Evolutionary conservation across 2,113 vertebrate genomes (phyloP), one percentile per base, ranked within the genome.

Genomic region (Sinocyclocheilus maitianheensis): DNA sequence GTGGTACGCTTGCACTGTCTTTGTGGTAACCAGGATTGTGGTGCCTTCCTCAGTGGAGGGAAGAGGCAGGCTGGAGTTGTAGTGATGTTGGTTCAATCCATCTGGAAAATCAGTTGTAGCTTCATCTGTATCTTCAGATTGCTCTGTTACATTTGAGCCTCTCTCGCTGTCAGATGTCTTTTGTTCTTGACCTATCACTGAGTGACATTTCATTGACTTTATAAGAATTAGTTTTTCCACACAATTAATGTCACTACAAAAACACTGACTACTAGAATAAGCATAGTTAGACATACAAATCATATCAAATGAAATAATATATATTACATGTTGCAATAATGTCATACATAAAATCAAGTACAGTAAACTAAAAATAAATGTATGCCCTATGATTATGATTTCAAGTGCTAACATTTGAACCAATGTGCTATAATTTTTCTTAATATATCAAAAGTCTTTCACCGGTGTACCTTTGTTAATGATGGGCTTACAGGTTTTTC

Each of bases 1-100:
- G 78, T 88, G 91, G 71, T 88, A 92, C 12, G 87, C 93, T 87
- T 92, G 94, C 43, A 89, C 92, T 16, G 95, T 96, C 88, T 96
- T 96, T 14, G 95, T 95, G 74, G 96, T 96, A 75, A 96, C 96
- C 30, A 96, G 92, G 90, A 94, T 90, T 67, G 96, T 93, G 1
- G 94, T 91, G 3, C 95, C 94, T 92, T 97, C 96, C 89, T 96
- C 96, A 74, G 95, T 95, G 53, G 94, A 96, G 46, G 96, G 95
- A 58, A 96, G 90, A 18, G 96, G 96, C 81, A 96, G 94, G 34
- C 26, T 89, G 34, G 87, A 86, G 79, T 89, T 90, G 67, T 82
- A 91, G 40, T 81, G 86, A 82, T 87, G 69, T 18, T 72, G 74
- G 55, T 60, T 53, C 22, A 40, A 9, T 51, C 12, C 53, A 14